Conservation (phyloP, 2,113 vertebrate species). For the Pseudorectes ferrugineus region DNA sequence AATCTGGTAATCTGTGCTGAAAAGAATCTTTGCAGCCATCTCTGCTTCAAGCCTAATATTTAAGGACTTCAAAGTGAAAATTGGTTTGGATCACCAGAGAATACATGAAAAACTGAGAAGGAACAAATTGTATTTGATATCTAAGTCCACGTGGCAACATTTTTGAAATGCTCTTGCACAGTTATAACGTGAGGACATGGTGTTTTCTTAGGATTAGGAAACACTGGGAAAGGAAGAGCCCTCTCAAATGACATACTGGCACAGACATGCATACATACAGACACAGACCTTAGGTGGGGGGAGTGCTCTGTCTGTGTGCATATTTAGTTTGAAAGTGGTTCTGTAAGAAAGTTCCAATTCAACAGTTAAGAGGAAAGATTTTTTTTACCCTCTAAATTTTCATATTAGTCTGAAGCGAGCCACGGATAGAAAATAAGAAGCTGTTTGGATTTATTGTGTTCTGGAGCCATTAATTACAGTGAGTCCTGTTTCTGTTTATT, state of each 20-base stretch:
- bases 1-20: neutral
- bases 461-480: slow-evolving; percentile 73
- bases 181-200: neutral
- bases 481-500: slow-evolving; percentile 70
- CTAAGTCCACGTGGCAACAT: neutral
- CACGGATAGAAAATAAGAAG: slow-evolving; percentile 1
- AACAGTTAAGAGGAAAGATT: neutral
- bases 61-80: neutral
- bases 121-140: neutral
- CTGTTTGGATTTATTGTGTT: slow-evolving; percentile 48
- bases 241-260: slow-evolving; percentile 27
- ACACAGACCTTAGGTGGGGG: neutral
- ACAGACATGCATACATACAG: neutral
- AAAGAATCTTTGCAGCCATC: neutral
- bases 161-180: neutral
- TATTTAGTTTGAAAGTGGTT: neutral
- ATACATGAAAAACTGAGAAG: neutral
- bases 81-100: rapidly evolving
- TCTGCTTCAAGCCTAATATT: neutral
- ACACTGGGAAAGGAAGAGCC: slow-evolving; percentile 5
- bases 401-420: neutral
- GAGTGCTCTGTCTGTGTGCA: neutral
- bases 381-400: neutral
- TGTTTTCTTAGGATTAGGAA: slow-evolving; percentile 44
- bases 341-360: neutral